Evolutionary conservation across 2,888 invertebrate species (phyloP).

Genomic region (Hirtodrosophila cameraria): DNA sequence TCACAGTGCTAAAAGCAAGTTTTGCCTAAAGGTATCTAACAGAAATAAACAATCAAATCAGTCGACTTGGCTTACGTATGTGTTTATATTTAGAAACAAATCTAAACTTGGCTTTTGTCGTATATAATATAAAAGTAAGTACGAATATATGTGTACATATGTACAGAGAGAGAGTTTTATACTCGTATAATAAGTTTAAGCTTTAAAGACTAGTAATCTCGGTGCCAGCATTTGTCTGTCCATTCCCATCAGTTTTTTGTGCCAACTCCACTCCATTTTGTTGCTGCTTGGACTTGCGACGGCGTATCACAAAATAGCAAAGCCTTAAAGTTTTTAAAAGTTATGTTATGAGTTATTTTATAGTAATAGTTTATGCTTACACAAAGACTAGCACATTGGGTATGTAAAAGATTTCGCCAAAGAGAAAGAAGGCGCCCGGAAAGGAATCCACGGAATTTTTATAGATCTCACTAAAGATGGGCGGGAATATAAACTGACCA

Average conservation of each 20-base stretch:
- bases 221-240: constrained; percentile 53
- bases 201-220: constrained; percentile 75
- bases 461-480: constrained; percentile 82
- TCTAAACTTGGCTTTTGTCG: constrained; percentile 6
- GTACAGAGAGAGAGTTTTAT: not conserved
- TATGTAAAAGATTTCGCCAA: constrained; percentile 82
- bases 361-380: constrained; percentile 63
- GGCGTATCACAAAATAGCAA: constrained; percentile 69
- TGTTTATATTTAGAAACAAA: constrained; percentile 33
- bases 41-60: constrained; percentile 17
- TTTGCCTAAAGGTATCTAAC: constrained; percentile 2
- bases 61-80: constrained; percentile 13
- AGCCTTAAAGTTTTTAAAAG: constrained; percentile 36
- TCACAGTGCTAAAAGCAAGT: not conserved
- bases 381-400: constrained; percentile 83
- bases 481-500: constrained; percentile 82
- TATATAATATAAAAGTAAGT: constrained; percentile 1
- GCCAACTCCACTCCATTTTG: constrained; percentile 48
- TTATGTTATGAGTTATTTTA: not conserved
- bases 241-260: constrained; percentile 47
- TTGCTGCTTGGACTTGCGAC: constrained; percentile 58
- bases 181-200: constrained; percentile 32
- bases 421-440: constrained; percentile 83
- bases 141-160: not conserved
- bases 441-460: constrained; percentile 78